Evolutionary conservation across 2,113 vertebrate species (phyloP).

Genomic region (Oreotrochilus melanogaster): DNA sequence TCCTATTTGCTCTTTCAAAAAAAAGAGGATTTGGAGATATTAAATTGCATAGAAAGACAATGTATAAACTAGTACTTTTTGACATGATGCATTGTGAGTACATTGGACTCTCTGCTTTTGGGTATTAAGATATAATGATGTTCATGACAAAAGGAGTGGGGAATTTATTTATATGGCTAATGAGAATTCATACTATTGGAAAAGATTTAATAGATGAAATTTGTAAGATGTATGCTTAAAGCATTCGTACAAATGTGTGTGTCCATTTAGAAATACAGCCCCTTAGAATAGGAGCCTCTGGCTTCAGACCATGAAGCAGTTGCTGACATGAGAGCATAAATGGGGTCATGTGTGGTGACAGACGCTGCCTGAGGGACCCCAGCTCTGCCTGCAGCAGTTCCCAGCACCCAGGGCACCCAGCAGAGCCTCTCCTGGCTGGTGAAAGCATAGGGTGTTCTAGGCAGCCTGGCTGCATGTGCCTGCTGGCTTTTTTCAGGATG

Average conservation of each 20-base stretch:
- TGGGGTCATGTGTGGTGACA: neutral
- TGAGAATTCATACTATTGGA: neutral
- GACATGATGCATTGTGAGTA: neutral
- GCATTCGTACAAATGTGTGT: neutral
- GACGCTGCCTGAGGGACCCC: fast-evolving
- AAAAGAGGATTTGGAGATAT: neutral
- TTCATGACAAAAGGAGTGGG: neutral
- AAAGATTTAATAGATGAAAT: neutral
- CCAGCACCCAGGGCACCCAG: fast-evolving
- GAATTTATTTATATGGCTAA: neutral
- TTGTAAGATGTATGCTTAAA: neutral
- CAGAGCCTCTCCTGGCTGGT: neutral
- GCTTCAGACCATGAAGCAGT: neutral
- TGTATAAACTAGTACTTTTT: neutral
- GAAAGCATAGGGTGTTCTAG: fast-evolving
- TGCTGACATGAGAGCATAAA: neutral
- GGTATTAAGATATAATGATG: neutral
- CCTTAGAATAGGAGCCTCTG: too few species aligned
- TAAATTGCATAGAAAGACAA: neutral
- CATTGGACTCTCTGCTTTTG: neutral
- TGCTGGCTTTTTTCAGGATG: neutral
- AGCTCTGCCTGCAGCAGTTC: neutral
- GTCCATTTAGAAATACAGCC: neutral
- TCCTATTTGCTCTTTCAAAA: neutral
- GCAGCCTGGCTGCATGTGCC: neutral